Evolutionary conservation across 2,113 vertebrate species (phyloP).

Genomic region (Tretioscincus oriximinensis): DNA sequence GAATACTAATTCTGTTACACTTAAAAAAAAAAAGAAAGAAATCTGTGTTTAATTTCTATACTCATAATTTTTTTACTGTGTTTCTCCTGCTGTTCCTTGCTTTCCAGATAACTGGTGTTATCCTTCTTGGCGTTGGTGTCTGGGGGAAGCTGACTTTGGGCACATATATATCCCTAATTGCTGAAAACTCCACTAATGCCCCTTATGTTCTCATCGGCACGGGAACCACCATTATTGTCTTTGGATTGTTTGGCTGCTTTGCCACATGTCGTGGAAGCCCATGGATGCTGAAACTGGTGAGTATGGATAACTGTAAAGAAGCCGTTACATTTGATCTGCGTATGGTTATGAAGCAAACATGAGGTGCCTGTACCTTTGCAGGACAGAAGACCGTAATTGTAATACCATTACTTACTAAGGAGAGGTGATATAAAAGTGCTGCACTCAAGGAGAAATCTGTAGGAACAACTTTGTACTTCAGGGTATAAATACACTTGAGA

Average conservation of each 20-base stretch:
- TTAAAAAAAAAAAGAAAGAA: rapidly evolving
- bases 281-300: conserved; percentile 99
- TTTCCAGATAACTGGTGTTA: conserved; percentile 93
- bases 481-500: too few relatives aligned
- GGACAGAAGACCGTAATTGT: conserved; percentile 13
- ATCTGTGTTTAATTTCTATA: not conserved
- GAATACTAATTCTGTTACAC: not conserved
- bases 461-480: not conserved
- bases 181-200: conserved; percentile 98
- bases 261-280: conserved; percentile 97
- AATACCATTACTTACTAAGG: not conserved
- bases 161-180: conserved; percentile 96
- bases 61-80: not conserved
- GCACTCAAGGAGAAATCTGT: too few relatives aligned
- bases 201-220: conserved; percentile 97
- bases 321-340: not conserved
- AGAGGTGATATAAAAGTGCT: not conserved
- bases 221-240: conserved; percentile 94
- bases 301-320: conserved; percentile 29
- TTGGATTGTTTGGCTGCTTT: conserved; percentile 97
- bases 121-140: conserved; percentile 94
- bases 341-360: not conserved
- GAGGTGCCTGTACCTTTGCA: too few relatives aligned
- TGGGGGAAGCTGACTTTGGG: conserved; percentile 98
- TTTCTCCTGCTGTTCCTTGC: conserved; percentile 4